phyloP scores from a whole-genome alignment of 2,797 vertebrate genomes.

The Rhincodon typus region DNA sequence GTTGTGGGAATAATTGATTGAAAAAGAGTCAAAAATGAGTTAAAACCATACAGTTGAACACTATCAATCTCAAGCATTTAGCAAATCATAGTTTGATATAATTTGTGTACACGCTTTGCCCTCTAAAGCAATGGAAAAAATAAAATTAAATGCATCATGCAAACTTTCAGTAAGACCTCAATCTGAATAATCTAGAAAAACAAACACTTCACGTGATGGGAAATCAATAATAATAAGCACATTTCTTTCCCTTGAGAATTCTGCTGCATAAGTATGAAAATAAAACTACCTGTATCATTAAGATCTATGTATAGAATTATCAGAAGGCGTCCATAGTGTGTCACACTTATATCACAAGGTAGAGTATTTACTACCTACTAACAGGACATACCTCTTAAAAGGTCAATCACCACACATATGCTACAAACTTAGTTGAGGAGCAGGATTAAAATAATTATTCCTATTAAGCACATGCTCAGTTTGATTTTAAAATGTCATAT shows the following conservation, averaged over 20 bases:
- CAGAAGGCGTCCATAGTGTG: neutral
- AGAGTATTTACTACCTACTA: neutral
- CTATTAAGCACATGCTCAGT: neutral
- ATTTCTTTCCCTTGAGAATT: neutral
- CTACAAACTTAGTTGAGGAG: neutral
- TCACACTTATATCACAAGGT: neutral
- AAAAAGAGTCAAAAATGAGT: neutral
- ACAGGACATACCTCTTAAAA: neutral
- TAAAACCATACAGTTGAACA: neutral
- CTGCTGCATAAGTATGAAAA: neutral
- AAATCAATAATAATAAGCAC: neutral
- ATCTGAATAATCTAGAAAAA: neutral
- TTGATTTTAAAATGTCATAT: neutral
- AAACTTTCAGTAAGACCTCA: neutral
- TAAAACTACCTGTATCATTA: neutral
- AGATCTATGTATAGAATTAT: neutral
- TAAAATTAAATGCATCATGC: neutral
- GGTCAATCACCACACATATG: neutral
- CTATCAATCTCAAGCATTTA: neutral
- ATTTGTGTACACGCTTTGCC: neutral
- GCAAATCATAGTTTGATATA: neutral
- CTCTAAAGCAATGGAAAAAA: neutral
- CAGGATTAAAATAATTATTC: neutral
- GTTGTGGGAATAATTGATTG: neutral
- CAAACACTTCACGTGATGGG: neutral